These are phyloP conservation scores for Drosophila pallidifrons DNA, from an alignment of 1,140 invertebrate genomes.

Conservation along the genomic window DNA sequence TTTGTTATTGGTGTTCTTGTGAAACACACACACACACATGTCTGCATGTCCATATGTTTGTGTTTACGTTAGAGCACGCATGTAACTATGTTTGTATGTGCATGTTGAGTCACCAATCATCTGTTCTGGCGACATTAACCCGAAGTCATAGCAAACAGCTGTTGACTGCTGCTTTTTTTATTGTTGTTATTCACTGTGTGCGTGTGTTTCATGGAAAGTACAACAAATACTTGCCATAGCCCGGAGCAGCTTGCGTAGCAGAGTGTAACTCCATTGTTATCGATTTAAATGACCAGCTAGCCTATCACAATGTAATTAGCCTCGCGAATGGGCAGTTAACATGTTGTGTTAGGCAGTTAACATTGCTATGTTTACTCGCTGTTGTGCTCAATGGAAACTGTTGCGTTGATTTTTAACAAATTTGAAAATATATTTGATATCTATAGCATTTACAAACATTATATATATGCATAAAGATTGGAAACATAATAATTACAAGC, in stretches of 20 bases:
- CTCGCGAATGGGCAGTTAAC: too few species aligned
- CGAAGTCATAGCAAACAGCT: conserved; percentile 31
- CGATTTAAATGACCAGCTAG: too few species aligned
- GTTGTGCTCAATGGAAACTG: conserved; percentile 8
- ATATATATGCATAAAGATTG: conserved; percentile 13
- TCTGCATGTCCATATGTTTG: background rate
- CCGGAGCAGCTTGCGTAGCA: background rate
- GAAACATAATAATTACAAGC: conserved; percentile 39
- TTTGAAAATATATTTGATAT: conserved; percentile 30
- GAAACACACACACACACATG: conserved; percentile 2
- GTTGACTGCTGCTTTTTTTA: background rate
- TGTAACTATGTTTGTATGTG: background rate
- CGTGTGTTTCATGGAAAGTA: conserved; percentile 4
- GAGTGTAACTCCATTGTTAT: too few species aligned
- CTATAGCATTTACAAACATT: conserved; percentile 25
- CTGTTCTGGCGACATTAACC: background rate
- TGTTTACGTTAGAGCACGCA: background rate
- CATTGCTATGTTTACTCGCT: background rate
- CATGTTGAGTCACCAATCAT: conserved; percentile 1
- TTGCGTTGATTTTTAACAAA: conserved; percentile 20
- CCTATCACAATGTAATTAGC: too few species aligned
- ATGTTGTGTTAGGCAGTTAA: background rate
- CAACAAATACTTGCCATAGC: conserved; percentile 9
- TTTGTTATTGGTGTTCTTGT: conserved; percentile 28
- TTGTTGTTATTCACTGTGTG: background rate